Conservation (phyloP, 2,888 invertebrate genomes). For the Thalpophila matura region DNA sequence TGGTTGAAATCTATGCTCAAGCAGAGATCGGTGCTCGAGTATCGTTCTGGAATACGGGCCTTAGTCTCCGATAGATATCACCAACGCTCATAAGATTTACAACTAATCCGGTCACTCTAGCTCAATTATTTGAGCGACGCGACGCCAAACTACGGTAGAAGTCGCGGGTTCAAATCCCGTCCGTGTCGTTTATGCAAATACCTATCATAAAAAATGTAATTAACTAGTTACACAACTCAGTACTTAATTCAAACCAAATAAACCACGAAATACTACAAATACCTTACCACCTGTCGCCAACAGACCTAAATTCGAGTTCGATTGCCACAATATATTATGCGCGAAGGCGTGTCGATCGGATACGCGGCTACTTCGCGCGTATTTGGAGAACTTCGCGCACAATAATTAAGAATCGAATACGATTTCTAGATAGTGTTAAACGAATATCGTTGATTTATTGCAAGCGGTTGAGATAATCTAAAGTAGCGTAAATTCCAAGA, state of each 20-base stretch:
- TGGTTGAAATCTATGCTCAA: too few species aligned
- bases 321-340: conserved; percentile 57
- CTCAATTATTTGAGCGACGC: too few species aligned
- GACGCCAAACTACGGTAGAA: too few species aligned
- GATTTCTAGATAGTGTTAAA: conserved; percentile 73
- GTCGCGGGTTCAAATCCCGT: too few species aligned
- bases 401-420: conserved; percentile 71
- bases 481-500: conserved; percentile 2
- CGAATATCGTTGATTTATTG: conserved; percentile 66
- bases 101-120: too few species aligned
- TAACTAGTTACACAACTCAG: too few species aligned
- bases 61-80: too few species aligned
- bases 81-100: too few species aligned
- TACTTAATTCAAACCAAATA: conserved; percentile 27
- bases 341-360: conserved; percentile 76
- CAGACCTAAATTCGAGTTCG: conserved; percentile 65
- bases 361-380: conserved; percentile 73
- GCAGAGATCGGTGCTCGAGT: too few species aligned
- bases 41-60: too few species aligned
- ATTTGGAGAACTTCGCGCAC: conserved; percentile 73
- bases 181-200: too few species aligned
- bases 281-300: conserved; percentile 72
- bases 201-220: too few species aligned
- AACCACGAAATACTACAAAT: conserved; percentile 26
- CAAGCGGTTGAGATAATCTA: neutral